Evolutionary conservation across 2,888 invertebrate species (phyloP).

Genomic region (Aspidiotus destructor): DNA sequence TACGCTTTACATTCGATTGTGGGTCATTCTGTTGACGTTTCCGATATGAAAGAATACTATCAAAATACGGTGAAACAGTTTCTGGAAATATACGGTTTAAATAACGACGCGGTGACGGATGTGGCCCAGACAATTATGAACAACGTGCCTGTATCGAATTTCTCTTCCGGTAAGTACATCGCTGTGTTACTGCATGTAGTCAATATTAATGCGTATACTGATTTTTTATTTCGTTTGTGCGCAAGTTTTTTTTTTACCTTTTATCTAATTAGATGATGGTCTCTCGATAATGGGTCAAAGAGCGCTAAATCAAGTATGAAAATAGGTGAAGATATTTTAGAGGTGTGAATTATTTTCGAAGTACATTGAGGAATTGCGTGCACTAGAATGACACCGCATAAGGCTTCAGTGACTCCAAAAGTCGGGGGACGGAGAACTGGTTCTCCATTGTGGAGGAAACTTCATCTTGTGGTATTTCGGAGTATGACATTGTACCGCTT

Average conservation of each 20-base stretch:
- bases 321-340: too few species aligned
- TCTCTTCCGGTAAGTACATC: constrained; percentile 53
- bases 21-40: constrained; percentile 42
- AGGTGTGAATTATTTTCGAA: too few species aligned
- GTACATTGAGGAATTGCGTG: too few species aligned
- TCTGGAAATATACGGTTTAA: constrained; percentile 64
- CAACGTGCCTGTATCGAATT: constrained; percentile 59
- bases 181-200: neutral
- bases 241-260: neutral
- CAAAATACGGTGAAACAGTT: constrained; percentile 71
- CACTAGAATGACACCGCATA: too few species aligned
- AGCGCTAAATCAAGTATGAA: constrained; percentile 12
- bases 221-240: constrained; percentile 5
- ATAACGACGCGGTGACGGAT: constrained; percentile 47
- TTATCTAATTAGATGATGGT: neutral
- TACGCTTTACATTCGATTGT: constrained; percentile 23
- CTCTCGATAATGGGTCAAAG: constrained; percentile 12
- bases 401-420: too few species aligned
- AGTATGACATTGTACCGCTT: too few species aligned
- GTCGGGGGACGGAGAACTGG: too few species aligned
- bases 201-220: neutral
- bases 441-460: too few species aligned
- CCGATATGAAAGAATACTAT: constrained; percentile 63
- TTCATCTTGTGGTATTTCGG: too few species aligned
- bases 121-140: constrained; percentile 60